These are phyloP conservation scores for Dipus sagitta DNA, from an alignment of 2,797 vertebrate genomes.

Conservation along the genomic window DNA sequence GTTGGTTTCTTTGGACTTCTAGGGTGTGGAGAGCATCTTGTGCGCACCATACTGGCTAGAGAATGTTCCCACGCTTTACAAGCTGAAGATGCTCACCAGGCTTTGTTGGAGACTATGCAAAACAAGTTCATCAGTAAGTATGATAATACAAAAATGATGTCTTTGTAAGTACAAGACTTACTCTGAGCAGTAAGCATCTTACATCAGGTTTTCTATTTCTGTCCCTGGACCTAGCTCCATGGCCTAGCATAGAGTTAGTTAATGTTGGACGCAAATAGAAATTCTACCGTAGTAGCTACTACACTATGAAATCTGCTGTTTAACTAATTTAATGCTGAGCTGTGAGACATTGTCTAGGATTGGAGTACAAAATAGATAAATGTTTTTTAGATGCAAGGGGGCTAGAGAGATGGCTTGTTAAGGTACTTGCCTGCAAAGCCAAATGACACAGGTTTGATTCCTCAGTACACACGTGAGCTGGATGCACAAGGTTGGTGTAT, in stretches of 20 bases:
- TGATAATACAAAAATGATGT: conserved; percentile 4
- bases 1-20: conserved; percentile 79
- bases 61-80: conserved; percentile 98
- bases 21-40: conserved; percentile 99
- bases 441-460: too few relatives aligned
- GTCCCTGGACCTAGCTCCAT: background rate
- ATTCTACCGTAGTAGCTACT: background rate
- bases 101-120: conserved; percentile 99
- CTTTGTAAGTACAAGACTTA: background rate
- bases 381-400: background rate
- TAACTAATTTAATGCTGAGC: background rate
- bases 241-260: background rate
- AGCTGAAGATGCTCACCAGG: conserved; percentile 98
- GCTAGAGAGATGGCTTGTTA: too few relatives aligned
- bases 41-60: conserved; percentile 98
- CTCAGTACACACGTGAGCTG: too few relatives aligned
- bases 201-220: background rate
- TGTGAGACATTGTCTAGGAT: background rate
- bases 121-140: conserved; percentile 99
- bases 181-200: background rate
- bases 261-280: conserved; percentile 10
- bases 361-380: conserved; percentile 11
- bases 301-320: background rate
- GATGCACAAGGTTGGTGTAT: too few relatives aligned
- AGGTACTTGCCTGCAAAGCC: too few relatives aligned